phyloP scores from a whole-genome alignment of 64 coral and sea anemone genomes.

The Acropora yongei region DNA sequence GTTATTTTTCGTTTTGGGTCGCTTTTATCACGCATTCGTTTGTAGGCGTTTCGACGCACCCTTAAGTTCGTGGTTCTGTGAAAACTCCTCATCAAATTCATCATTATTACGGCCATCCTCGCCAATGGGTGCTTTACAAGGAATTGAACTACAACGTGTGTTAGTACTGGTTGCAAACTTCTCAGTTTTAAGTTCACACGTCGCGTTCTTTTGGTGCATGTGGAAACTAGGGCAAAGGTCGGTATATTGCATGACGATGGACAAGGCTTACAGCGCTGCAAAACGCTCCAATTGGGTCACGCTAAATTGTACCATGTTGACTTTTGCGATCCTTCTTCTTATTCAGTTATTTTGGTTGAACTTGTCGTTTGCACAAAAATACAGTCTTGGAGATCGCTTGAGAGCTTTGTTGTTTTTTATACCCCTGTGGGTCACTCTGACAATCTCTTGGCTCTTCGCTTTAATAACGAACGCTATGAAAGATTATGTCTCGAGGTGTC shows the following conservation, averaged over 20 bases:
- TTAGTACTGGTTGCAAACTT: slow-evolving; percentile 17
- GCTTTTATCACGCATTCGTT: slow-evolving; percentile 31
- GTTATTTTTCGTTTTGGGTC: neutral
- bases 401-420: neutral
- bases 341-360: slow-evolving; percentile 19
- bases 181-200: slow-evolving; percentile 40
- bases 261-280: no score
- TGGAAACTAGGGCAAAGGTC: no score
- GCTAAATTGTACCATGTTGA: neutral
- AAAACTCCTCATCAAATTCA: no score
- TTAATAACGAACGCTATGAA: no score
- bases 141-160: slow-evolving; percentile 19
- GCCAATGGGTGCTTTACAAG: neutral
- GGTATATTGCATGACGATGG: no score
- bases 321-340: slow-evolving; percentile 35
- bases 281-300: no score
- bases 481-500: neutral
- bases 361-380: neutral
- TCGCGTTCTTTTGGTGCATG: slow-evolving; percentile 50
- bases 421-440: slow-evolving; percentile 40
- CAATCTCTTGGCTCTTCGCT: slow-evolving; percentile 26
- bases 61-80: neutral
- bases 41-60: slow-evolving; percentile 29
- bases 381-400: neutral
- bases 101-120: slow-evolving; percentile 21